Conservation (phyloP, 2,888 invertebrate genomes). For the Autographa gamma region DNA sequence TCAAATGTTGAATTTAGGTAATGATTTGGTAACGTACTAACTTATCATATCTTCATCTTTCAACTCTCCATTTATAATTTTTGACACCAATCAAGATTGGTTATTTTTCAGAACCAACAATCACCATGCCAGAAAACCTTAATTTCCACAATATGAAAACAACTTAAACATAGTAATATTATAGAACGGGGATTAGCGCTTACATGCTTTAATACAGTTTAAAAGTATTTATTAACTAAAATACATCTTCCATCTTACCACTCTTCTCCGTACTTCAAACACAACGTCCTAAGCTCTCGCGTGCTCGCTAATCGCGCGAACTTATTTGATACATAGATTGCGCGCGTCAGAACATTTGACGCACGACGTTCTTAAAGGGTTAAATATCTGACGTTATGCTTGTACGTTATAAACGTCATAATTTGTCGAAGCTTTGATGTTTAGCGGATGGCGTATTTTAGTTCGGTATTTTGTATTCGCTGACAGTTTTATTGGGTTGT, state of each 20-base stretch:
- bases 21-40: not conserved
- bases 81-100: no score
- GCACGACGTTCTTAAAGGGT: conserved; percentile 30
- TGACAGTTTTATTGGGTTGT: conserved; percentile 47
- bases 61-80: not conserved
- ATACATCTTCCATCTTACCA: not conserved
- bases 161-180: no score
- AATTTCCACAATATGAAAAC: no score
- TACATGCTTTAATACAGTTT: no score
- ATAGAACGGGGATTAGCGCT: no score
- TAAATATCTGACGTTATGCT: conserved; percentile 33
- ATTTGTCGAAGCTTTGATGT: conserved; percentile 55
- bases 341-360: conserved; percentile 44
- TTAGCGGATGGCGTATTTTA: conserved; percentile 36
- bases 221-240: not conserved
- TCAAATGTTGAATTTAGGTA: not conserved
- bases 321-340: conserved; percentile 29
- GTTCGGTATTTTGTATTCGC: conserved; percentile 10
- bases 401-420: conserved; percentile 34
- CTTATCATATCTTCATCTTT: no score
- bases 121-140: no score
- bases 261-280: not conserved
- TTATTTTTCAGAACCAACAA: no score
- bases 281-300: conserved; percentile 9
- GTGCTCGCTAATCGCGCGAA: conserved; percentile 23